Evolutionary conservation across 2,113 vertebrate species (phyloP), one percentile per base, ranked within the genome.

Genomic region (Malaclemys terrapin): DNA sequence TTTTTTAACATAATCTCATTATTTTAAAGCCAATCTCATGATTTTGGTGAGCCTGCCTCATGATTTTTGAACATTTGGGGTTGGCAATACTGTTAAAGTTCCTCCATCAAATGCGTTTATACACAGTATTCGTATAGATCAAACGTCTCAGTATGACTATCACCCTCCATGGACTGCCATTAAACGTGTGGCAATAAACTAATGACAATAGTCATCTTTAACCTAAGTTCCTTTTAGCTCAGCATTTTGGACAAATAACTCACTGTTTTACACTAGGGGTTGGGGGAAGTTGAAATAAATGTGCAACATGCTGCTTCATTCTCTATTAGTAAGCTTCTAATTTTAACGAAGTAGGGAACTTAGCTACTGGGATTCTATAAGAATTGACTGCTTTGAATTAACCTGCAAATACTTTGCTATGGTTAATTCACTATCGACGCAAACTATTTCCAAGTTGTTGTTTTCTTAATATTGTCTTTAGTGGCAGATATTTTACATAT

Each of bases 221-320:
- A 65, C 84, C 83, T 75, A 31, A 4, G 49, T 82, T 95, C 53
- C 93, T 92, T n/a, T 94, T 75, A 88, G 89, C 87, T 96, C 85
- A 91, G 81, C 95, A 87, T 94, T 95, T 91, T 93, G 94, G 90
- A 92, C 79, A 95, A 93, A 19, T 57, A 59, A 72, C 16, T 90
- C 13, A 89, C 49, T 82, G 96, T 94, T 92, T 93, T 59, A 87
- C 5, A 54, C 8, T 20, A 11, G 4, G 3, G 62, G 88, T 93
- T 75, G 42, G 3, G 29, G 54, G 80, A 91, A 87, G 50, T 0
- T 80, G 82, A 93, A 85, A 54, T 75, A 72, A 4, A 47, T 45
- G 12, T 25, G 24, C 24, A 42, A 19, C 20, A 45, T 31, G 62
- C 38, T 72, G n/a, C 65, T 72, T 38, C 65, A 22, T 47, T 90